Percentiles rank a stretch among this genome's conserved stretches.
Evolutionary conservation across 2,888 invertebrate genomes (phyloP).

Genomic region (Cephonodes hylas): DNA sequence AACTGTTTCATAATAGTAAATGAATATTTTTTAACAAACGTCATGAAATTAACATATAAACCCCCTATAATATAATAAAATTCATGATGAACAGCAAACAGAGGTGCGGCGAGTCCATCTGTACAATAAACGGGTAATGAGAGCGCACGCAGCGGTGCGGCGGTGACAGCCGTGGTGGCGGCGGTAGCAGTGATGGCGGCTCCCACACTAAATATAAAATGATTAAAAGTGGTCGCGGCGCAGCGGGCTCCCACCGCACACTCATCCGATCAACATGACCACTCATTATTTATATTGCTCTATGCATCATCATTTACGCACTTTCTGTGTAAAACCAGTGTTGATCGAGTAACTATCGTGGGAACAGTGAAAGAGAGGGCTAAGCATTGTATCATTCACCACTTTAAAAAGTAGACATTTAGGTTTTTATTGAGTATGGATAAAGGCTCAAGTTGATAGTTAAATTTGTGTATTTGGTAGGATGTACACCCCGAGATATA

Average conservation of each 20-base stretch:
- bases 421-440: too few species aligned
- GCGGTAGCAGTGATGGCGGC: background rate
- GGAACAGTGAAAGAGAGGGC: too few species aligned
- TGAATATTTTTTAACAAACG: too few species aligned
- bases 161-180: background rate
- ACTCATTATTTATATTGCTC: background rate
- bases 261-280: background rate
- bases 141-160: background rate
- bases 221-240: background rate
- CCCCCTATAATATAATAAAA: too few species aligned
- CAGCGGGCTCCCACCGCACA: background rate
- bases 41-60: too few species aligned
- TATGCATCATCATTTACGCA: background rate
- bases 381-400: background rate
- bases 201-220: background rate
- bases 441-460: too few species aligned
- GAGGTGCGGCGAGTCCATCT: background rate
- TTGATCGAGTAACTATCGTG: too few species aligned
- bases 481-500: too few species aligned
- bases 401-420: too few species aligned
- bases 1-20: too few species aligned
- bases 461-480: too few species aligned
- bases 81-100: background rate
- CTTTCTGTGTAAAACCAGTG: too few species aligned
- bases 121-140: background rate